Evolutionary conservation across 2,797 vertebrate species (phyloP).

Genomic region (Channallabes apus): DNA sequence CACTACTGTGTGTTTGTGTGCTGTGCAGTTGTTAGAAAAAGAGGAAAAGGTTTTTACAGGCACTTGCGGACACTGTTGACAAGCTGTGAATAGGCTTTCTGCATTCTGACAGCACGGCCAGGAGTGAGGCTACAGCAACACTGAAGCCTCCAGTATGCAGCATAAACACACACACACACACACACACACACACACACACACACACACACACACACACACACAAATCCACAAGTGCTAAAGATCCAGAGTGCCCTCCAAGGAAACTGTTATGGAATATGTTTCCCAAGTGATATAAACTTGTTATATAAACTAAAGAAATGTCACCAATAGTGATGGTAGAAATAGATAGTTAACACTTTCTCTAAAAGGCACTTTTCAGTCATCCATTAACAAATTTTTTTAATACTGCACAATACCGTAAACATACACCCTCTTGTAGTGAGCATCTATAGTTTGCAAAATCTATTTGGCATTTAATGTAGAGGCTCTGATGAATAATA

Average conservation of each 20-base stretch:
- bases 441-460: neutral
- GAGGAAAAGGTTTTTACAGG: slow-evolving; percentile 79
- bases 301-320: no score
- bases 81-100: slow-evolving; percentile 76
- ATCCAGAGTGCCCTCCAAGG: neutral
- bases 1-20: slow-evolving; percentile 38
- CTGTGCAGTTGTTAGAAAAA: slow-evolving; percentile 52
- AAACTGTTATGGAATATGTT: neutral
- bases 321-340: no score
- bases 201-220: slow-evolving; percentile 6
- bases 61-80: slow-evolving; percentile 79
- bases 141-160: slow-evolving; percentile 70
- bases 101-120: slow-evolving; percentile 76
- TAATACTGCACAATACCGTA: no score
- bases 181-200: neutral
- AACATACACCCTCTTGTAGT: neutral
- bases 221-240: neutral
- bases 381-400: neutral
- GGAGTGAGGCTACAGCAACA: slow-evolving; percentile 72
- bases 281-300: neutral
- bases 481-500: neutral
- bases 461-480: neutral
- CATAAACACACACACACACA: slow-evolving; percentile 50
- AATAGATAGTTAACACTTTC: neutral
- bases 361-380: neutral